Evolutionary conservation across 2,113 vertebrate species (phyloP).

Genomic region (Malurus alboscapulatus): DNA sequence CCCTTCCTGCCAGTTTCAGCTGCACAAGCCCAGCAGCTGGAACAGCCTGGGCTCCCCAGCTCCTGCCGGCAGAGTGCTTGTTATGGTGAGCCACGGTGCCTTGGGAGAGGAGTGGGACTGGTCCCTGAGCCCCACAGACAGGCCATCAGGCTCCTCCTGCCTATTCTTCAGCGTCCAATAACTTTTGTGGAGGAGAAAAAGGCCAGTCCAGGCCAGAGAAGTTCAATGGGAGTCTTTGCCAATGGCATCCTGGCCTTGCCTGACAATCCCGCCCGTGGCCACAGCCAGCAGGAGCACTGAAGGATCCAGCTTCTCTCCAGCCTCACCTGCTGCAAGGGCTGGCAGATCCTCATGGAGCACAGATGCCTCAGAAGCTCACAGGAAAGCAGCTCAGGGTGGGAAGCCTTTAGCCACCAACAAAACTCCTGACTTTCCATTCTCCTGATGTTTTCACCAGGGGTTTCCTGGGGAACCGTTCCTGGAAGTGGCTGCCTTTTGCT

Average conservation of each 20-base stretch:
- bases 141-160: not conserved
- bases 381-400: not conserved
- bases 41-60: not conserved
- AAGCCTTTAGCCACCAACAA: not conserved
- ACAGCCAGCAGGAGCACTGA: not conserved
- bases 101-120: not conserved
- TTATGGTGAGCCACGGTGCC: rapidly evolving
- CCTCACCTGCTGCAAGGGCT: not conserved
- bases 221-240: not conserved
- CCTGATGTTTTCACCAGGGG: not conserved
- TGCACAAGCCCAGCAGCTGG: not conserved
- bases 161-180: not conserved
- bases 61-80: not conserved
- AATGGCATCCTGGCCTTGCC: not conserved
- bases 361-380: not conserved
- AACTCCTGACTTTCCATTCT: not conserved
- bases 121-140: not conserved
- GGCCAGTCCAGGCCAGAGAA: not conserved
- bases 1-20: not conserved
- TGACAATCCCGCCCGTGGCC: not conserved
- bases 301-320: not conserved
- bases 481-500: not conserved
- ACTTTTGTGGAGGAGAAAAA: not conserved
- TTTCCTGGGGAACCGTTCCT: not conserved
- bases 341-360: not conserved